phyloP scores from a whole-genome alignment of 2,797 vertebrate species.

The Tympanoctomys barrerae region DNA sequence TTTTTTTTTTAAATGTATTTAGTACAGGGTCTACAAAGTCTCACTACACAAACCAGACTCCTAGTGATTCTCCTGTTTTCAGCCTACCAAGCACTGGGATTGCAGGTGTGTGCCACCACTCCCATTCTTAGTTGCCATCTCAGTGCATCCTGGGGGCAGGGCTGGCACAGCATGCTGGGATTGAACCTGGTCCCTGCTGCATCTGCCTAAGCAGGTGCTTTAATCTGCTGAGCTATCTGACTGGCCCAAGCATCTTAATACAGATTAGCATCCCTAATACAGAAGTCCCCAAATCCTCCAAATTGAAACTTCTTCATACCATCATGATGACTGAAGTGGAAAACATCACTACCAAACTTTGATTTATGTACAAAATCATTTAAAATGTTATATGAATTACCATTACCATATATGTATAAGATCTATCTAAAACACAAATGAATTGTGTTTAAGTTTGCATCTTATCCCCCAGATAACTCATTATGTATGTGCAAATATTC shows the following conservation, averaged over 20 bases:
- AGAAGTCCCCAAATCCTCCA: neutral
- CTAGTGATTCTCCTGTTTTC: too few species aligned
- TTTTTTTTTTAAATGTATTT: too few species aligned
- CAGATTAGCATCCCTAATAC: neutral
- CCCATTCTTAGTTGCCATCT: too few species aligned
- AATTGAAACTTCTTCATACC: neutral
- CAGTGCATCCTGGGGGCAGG: too few species aligned
- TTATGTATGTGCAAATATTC: neutral
- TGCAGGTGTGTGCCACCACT: too few species aligned
- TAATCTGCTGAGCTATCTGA: too few species aligned
- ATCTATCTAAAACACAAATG: neutral
- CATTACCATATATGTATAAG: neutral
- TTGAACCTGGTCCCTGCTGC: too few species aligned
- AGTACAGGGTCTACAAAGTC: too few species aligned
- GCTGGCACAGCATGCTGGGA: too few species aligned
- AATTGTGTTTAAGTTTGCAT: slow-evolving; percentile 26
- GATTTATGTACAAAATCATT: neutral
- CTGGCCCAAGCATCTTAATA: neutral
- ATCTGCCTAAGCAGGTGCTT: too few species aligned
- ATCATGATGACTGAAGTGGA: neutral
- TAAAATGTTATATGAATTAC: neutral
- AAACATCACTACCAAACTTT: neutral
- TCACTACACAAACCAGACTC: too few species aligned
- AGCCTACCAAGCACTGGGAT: too few species aligned
- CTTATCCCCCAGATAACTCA: neutral